Conservation (phyloP, 2,888 invertebrate species). For the Timema podura region DNA sequence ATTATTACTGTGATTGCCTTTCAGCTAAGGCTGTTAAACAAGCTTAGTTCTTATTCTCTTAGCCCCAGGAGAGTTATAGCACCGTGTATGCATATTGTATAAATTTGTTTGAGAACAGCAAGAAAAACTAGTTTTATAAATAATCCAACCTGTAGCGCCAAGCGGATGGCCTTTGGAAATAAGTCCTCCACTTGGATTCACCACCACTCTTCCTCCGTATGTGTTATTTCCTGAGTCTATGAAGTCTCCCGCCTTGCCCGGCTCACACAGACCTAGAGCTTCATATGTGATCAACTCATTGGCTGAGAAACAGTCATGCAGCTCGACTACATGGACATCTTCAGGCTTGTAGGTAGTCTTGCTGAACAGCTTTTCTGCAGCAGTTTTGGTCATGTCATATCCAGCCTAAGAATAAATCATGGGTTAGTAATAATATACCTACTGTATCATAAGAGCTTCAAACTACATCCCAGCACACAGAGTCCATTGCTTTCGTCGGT, state of each 20-base stretch:
- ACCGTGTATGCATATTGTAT: too few species aligned
- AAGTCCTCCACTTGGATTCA: slow-evolving; percentile 99
- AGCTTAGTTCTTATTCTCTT: too few species aligned
- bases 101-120: too few species aligned
- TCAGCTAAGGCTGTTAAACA: too few species aligned
- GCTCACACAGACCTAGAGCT: slow-evolving; percentile 86
- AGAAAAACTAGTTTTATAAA: too few species aligned
- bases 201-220: slow-evolving; percentile 92
- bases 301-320: slow-evolving; percentile 97
- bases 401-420: slow-evolving; percentile 56
- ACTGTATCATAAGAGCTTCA: too few species aligned
- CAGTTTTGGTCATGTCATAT: slow-evolving; percentile 87
- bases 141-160: slow-evolving; percentile 76
- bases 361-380: slow-evolving; percentile 69
- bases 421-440: too few species aligned
- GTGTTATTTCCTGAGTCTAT: slow-evolving; percentile 95
- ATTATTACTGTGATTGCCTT: too few species aligned
- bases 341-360: slow-evolving; percentile 70
- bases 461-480: too few species aligned
- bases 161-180: slow-evolving; percentile 98
- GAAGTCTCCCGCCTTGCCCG: slow-evolving; percentile 86
- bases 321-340: slow-evolving; percentile 89
- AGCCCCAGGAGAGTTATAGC: too few species aligned
- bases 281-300: slow-evolving; percentile 98
- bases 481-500: too few species aligned